Evolutionary conservation across 2,797 vertebrate genomes (phyloP).

Genomic region (Phoebastria nigripes): DNA sequence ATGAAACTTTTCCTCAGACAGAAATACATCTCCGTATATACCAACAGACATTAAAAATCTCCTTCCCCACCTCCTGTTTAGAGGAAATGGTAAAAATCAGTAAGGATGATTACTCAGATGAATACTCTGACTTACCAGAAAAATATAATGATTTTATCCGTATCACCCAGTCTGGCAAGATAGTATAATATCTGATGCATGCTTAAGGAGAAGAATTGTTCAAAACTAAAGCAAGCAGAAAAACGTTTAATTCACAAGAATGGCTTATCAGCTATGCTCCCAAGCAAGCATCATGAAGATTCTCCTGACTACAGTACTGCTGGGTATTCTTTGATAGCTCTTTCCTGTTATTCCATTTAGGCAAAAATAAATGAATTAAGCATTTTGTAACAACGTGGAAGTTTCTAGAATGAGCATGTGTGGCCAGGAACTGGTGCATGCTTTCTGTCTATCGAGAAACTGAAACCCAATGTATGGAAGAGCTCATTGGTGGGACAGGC

Average conservation of each 20-base stretch:
- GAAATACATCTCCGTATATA: not conserved
- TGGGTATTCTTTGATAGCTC: not conserved
- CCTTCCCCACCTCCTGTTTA: not conserved
- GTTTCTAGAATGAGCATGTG: not conserved
- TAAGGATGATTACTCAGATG: not conserved
- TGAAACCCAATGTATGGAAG: not conserved
- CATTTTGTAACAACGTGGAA: not conserved
- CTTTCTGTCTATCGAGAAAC: not conserved
- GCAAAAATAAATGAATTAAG: not conserved
- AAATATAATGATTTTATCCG: not conserved
- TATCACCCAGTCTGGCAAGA: not conserved
- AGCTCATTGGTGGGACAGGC: not conserved
- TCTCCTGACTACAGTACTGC: not conserved
- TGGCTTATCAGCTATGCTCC: not conserved
- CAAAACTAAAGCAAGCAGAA: not conserved
- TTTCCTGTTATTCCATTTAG: not conserved
- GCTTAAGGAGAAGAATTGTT: not conserved
- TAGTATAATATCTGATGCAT: not conserved
- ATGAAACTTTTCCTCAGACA: not conserved
- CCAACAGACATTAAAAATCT: not conserved
- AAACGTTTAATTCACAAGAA: not conserved
- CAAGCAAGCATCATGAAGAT: not conserved
- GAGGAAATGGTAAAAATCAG: not conserved
- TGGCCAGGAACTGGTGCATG: not conserved
- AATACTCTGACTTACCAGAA: not conserved